Base-by-base conservation (phyloP, 92 coral and sea anemone genomes). In the Chrysogorgia sp. region DNA sequence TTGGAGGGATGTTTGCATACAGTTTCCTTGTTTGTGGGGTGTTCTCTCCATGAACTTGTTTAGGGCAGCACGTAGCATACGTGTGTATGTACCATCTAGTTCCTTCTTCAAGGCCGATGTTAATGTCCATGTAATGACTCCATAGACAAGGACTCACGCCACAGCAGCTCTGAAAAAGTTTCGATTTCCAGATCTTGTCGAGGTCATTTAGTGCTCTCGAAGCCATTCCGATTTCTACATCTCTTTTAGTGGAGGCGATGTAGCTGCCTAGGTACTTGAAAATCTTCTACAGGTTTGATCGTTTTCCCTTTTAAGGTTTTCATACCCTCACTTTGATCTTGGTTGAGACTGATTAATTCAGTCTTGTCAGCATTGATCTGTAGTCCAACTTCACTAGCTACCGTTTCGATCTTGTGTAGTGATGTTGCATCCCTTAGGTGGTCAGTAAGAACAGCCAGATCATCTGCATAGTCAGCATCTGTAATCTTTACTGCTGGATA, bases 401-500 rank as follows among this genome's bases (percentile, higher is more conserved):
- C 52, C 30, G 25, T 48, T 67, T 80, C 79, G 14, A 68, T 26
- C 31, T 25, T 41, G 20, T 80, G 80, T 25, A 79, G 84, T 15
- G 10, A 6, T 47, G 10, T 15, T 6, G 82, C 86, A 75, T 62
- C 76, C 7, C 30, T 50, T 0, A 63, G 14, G 64, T 75, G 24
- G 69, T 83, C 77, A 29, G 76, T 47, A 26, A 63, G 40, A 17
- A 75, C 29, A 23, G 87, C 87, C 6, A 75, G 14, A 45, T 75
- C 82, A 35, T 82, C 86, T 25, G 86, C 86, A 53, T 82, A 82
- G 31, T 82, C 86, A 10, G 82, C 86, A 55, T 83, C 82, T n/a
- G 87, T 58, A 23, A 83, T 75, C 40, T 83, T 75, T 49, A 50
- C 48, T 2, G 78, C 79, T 68, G 79, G 84, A 32, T 81, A 34